A percentile compares a stretch with the other conserved stretches of the same genome.
phyloP scores from a whole-genome alignment of 2,888 invertebrate species.

The Cynaeus angustus region DNA sequence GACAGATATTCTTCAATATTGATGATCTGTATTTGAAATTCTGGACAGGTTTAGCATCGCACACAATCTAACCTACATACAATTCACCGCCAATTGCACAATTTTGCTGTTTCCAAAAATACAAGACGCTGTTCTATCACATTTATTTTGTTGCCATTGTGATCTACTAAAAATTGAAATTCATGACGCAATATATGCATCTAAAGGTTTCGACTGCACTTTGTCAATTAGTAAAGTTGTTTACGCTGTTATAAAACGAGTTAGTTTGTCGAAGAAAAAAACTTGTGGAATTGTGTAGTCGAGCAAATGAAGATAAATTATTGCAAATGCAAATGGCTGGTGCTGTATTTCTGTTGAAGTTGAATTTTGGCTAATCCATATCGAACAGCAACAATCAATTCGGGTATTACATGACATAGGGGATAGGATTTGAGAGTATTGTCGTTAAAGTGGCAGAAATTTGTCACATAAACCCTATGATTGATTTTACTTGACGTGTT shows the following conservation, averaged over 20 bases:
- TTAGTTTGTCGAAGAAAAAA: constrained; percentile 9
- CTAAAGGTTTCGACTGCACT: not conserved
- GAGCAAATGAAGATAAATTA: constrained; percentile 39
- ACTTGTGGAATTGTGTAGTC: constrained; percentile 10
- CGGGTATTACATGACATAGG: constrained; percentile 55
- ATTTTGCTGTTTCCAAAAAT: constrained; percentile 16
- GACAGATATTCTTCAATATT: constrained; percentile 45
- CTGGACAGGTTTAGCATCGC: constrained; percentile 37
- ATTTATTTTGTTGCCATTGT: constrained; percentile 1
- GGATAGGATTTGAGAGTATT: constrained; percentile 54
- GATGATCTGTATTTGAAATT: constrained; percentile 47
- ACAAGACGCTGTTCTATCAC: constrained; percentile 7
- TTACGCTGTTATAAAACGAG: not conserved
- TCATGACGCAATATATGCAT: not conserved
- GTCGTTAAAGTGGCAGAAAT: constrained; percentile 56
- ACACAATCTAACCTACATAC: constrained; percentile 42
- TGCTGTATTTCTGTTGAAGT: constrained; percentile 24
- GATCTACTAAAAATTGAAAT: constrained; percentile 1
- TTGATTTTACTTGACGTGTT: constrained; percentile 54
- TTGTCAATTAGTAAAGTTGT: constrained; percentile 1
- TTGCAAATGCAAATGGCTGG: constrained; percentile 28
- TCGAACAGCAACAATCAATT: constrained; percentile 55
- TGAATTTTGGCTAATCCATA: constrained; percentile 53
- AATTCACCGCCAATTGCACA: constrained; percentile 35
- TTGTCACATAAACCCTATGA: constrained; percentile 57